Percentiles rank a stretch among this genome's conserved stretches.
phyloP scores from a whole-genome alignment of 2,888 invertebrate species.

The Antheraea yamamai region DNA sequence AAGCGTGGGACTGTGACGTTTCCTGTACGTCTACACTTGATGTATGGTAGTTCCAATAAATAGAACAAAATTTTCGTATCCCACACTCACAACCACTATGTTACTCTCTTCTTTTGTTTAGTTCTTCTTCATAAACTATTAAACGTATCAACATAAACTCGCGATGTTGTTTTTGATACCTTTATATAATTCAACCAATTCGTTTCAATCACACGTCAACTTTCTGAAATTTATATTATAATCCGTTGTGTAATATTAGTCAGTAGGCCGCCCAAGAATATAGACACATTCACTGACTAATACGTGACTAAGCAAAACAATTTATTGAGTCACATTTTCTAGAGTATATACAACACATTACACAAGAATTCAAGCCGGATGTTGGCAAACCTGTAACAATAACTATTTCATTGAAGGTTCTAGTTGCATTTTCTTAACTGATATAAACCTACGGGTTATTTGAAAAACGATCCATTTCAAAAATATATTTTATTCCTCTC shows the following conservation, averaged over 20 bases:
- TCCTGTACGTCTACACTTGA: too few species aligned
- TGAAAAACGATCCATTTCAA: not conserved
- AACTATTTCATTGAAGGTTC: not conserved
- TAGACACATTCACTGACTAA: not conserved
- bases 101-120: not conserved
- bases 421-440: not conserved
- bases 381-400: not conserved
- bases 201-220: not conserved
- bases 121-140: not conserved
- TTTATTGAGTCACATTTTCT: constrained; percentile 11
- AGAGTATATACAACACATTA: constrained; percentile 3
- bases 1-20: too few species aligned
- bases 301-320: constrained; percentile 6
- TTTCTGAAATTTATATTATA: not conserved
- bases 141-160: not conserved
- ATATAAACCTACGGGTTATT: not conserved
- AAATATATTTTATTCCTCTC: not conserved
- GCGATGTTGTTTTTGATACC: not conserved
- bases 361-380: constrained; percentile 9
- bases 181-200: not conserved
- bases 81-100: too few species aligned
- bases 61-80: too few species aligned
- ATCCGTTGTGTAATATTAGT: not conserved
- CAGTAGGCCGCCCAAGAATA: not conserved
- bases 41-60: too few species aligned